Conservation (phyloP, 2,888 invertebrate species). For the Epiblema foenella region DNA sequence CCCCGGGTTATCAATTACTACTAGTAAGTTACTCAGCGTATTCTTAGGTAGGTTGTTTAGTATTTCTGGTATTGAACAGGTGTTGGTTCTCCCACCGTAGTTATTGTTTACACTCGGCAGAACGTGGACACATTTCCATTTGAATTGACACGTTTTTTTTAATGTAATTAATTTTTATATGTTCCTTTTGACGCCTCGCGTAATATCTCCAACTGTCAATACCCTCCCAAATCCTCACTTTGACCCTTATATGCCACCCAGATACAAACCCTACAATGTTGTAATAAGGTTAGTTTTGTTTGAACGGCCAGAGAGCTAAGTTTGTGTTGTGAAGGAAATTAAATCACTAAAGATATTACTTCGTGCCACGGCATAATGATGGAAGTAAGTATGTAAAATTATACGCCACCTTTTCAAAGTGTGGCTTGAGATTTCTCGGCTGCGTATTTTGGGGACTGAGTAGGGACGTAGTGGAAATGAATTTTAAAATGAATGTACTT, state of each 20-base stretch:
- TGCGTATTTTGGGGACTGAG: conserved; percentile 1
- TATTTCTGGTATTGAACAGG: too few relatives aligned
- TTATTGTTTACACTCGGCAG: too few relatives aligned
- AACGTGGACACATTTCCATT: too few relatives aligned
- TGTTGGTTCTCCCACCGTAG: too few relatives aligned
- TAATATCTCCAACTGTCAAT: conserved; percentile 34
- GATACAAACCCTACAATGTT: background rate
- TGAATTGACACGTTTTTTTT: too few relatives aligned
- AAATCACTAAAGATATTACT: conserved; percentile 44
- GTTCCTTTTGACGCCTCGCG: background rate
- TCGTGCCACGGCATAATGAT: conserved; percentile 40
- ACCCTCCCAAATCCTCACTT: conserved; percentile 12
- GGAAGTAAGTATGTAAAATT: conserved; percentile 25
- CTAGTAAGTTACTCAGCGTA: too few relatives aligned
- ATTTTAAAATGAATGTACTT: too few relatives aligned
- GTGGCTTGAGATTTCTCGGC: conserved; percentile 8
- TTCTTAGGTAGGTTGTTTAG: too few relatives aligned
- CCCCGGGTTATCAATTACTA: too few relatives aligned
- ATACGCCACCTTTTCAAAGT: conserved; percentile 20
- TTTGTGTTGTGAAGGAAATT: conserved; percentile 42
- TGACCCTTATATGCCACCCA: background rate
- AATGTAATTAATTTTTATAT: background rate
- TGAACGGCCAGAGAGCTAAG: conserved; percentile 1
- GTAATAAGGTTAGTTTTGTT: background rate
- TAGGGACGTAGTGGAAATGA: background rate